Evolutionary conservation across 2,113 vertebrate species (phyloP), one percentile per base, ranked within the genome.

Genomic region (Labeo catla): DNA sequence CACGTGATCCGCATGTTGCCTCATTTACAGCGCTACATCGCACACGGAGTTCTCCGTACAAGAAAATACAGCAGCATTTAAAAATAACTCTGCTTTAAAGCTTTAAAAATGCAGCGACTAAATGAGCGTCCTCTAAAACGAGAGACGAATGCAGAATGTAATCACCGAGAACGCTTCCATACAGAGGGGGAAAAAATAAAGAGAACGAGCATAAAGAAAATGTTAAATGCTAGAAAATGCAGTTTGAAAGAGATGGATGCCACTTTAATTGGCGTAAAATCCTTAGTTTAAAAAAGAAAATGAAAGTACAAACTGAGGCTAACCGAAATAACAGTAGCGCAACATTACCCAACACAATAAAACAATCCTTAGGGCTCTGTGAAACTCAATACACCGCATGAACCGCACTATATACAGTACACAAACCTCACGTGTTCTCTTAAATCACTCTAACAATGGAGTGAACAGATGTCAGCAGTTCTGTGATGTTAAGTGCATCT

Each of bases 61-160:
- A 87, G 88, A 84, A 79, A 87, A 89, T 87, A 90, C 87, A 88
- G 87, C 90, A 85, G 86, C 68, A n/a, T 80, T 90, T 91, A 87
- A 89, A 93, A 93, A 93, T 90, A 93, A 91, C 91, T 82, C 49
- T 57, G 39, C 78, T 61, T 61, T 76, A 81, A 86, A 49, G 65
- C 87, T 89, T 88, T 47, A 74, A 74, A 49, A 84, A 65, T 85
- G 9, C 54, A 86, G 50, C 88, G 92, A 92, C 89, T 93, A 92
- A 93, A 91, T 45, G 88, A 3, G 36, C 47, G 15, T 78, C 85
- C 84, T 80, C 78, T 84, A 81, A 90, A 89, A 86, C 39, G 19
- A 86, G 81, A 82, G 65, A 87, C 1, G 34, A 13, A n/a, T 57
- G 54, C 54, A 52, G 7, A 34, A 57, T 43, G 45, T 72, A 45